Percentiles rank a stretch among this genome's conserved stretches.
phyloP scores from a whole-genome alignment of 2,113 vertebrate genomes.

The Syngnathus typhle region DNA sequence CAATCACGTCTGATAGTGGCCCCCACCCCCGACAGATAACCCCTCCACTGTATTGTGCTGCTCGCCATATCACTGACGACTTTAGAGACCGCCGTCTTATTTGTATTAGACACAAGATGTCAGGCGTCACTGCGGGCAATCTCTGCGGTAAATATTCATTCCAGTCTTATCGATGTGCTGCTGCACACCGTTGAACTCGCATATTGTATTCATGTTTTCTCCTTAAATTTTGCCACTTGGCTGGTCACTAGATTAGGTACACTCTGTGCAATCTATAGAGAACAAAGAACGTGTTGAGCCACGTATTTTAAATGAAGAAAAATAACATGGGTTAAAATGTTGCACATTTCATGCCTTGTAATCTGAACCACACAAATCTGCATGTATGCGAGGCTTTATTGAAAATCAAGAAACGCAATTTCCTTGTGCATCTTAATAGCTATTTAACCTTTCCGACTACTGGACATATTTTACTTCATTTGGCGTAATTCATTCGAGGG shows the following conservation, averaged over 20 bases:
- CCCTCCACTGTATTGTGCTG: slow-evolving; percentile 34
- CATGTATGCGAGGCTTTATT: background rate
- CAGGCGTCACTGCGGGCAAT: slow-evolving; percentile 31
- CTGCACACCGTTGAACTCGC: background rate
- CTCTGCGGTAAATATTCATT: slow-evolving; percentile 38
- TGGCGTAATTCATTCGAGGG: background rate
- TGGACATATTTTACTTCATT: background rate
- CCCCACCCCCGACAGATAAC: slow-evolving; percentile 31
- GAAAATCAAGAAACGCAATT: slow-evolving; percentile 22
- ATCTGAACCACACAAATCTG: background rate
- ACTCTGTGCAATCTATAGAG: no score
- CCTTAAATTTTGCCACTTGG: background rate
- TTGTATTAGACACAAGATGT: slow-evolving; percentile 40
- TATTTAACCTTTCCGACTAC: background rate
- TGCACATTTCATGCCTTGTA: background rate
- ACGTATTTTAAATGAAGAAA: background rate
- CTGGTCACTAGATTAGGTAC: background rate
- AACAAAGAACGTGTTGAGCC: background rate
- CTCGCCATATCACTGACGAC: slow-evolving; percentile 39
- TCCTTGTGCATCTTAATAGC: background rate
- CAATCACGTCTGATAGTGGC: slow-evolving; percentile 38
- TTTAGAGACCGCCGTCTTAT: slow-evolving; percentile 38
- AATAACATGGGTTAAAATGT: background rate
- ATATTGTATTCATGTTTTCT: background rate
- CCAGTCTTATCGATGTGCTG: slow-evolving; percentile 6